Base-by-base conservation (phyloP, 2,888 invertebrate species). In the Cryptocephalus moraei region DNA sequence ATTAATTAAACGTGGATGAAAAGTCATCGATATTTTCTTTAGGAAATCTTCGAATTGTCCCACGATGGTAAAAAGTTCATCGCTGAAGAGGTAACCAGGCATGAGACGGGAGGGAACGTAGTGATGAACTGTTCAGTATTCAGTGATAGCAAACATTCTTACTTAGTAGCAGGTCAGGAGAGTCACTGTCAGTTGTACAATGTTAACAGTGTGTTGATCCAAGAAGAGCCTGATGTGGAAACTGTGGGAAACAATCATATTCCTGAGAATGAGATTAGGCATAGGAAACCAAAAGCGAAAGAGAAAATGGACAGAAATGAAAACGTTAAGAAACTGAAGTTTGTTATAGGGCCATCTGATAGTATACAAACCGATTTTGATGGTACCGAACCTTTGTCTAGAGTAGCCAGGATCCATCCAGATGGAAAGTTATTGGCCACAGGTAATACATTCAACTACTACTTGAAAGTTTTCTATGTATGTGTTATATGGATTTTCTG, bases 41-140 rank as follows among this genome's bases (percentile, higher is more conserved):
- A 93, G 93, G 92, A 94, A 80, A 88, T 94, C 63, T 94, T 88
- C 73, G 93, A 94, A 71, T 72, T 94, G 45, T 86, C 84, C 47
- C 86, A 90, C 66, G 85, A 91, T 73, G 91, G 91, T 31, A 78
- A 76, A 33, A 81, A 82, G 56, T 90, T 91, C 65, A 76, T 88
- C 47, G 91, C 91, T 0, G 87, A 91, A 68, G 91, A 92, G 74
- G 84, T 93, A 48, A 82, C 88, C 64, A 78, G 91, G 45, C 86
- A 91, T 65, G 91, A 92, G 69, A 92, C 94, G 1, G 91, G 91
- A 2, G 81, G 83, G 1, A 86, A 84, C 63, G 91, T 91, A 43
- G 90, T 93, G 0, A 94, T 94, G 94, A 93, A 92, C 64, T 88
- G 89, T 66, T 81, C 88, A 0, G 81, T 87, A 6, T 79, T 78